phyloP scores from a whole-genome alignment of 2,888 invertebrate genomes.

The Bimastos eiseni region DNA sequence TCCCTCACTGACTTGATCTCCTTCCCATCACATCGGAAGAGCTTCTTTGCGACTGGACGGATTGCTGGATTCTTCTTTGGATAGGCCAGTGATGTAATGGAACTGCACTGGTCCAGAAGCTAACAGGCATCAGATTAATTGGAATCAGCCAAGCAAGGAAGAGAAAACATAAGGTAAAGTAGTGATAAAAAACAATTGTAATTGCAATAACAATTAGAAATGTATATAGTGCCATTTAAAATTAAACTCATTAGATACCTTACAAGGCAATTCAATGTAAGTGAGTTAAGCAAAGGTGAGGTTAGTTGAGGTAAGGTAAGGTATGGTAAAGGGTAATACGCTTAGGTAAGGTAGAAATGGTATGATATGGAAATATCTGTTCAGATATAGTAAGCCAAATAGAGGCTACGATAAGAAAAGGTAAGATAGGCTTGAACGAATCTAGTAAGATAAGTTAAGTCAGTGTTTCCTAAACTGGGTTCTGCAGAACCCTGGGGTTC shows the following conservation, averaged over 20 bases:
- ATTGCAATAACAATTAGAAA: too few species aligned
- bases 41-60: conserved; percentile 53
- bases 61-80: conserved; percentile 51
- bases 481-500: too few species aligned
- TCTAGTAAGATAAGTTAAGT: too few species aligned
- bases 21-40: conserved; percentile 54
- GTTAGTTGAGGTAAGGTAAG: background rate
- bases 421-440: background rate
- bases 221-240: background rate
- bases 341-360: background rate
- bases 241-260: background rate
- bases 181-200: too few species aligned
- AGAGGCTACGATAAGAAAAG: background rate
- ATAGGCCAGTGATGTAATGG: conserved; percentile 45
- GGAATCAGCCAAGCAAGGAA: background rate
- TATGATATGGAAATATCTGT: background rate
- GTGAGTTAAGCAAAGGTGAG: background rate
- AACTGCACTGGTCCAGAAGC: conserved; percentile 54
- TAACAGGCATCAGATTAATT: conserved; percentile 38
- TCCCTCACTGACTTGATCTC: conserved; percentile 53
- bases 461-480: too few species aligned
- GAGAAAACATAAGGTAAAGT: background rate
- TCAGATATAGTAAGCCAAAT: background rate
- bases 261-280: background rate
- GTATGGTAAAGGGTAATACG: background rate